Evolutionary conservation across 2,888 invertebrate species (phyloP).

Genomic region (Drosophila demipolita): DNA sequence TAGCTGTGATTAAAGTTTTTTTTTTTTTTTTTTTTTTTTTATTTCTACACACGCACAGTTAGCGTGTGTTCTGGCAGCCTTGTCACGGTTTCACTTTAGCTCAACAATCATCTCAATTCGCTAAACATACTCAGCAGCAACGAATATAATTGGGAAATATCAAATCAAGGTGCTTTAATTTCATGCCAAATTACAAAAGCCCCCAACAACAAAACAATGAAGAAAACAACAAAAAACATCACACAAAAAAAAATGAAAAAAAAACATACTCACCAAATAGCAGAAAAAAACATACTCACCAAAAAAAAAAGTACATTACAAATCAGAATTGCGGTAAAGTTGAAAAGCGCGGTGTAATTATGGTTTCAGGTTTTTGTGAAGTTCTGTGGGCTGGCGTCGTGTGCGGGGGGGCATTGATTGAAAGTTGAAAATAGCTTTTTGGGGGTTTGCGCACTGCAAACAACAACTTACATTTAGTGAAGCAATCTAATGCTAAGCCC

Average conservation of each 20-base stretch:
- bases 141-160: constrained; percentile 23
- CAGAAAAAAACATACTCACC: not conserved
- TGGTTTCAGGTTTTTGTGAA: constrained; percentile 34
- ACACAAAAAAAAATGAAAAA: constrained; percentile 1
- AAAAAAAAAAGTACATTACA: constrained; percentile 60
- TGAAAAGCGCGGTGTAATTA: constrained; percentile 74
- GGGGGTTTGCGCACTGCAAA: constrained; percentile 36
- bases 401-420: constrained; percentile 55
- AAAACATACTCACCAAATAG: not conserved
- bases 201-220: not conserved
- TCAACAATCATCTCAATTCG: constrained; percentile 10
- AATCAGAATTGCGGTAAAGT: constrained; percentile 76
- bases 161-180: constrained; percentile 61
- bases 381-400: not conserved
- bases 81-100: constrained; percentile 1
- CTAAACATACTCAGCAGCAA: constrained; percentile 23
- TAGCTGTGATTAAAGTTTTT: not conserved
- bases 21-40: not conserved
- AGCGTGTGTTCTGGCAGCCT: constrained; percentile 1
- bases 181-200: constrained; percentile 56
- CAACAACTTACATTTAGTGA: constrained; percentile 57
- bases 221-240: constrained; percentile 24
- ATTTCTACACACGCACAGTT: not conserved
- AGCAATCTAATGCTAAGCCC: constrained; percentile 62
- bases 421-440: constrained; percentile 75